Base-by-base conservation (phyloP, 1,140 invertebrate genomes). In the Drosophila simulans region DNA sequence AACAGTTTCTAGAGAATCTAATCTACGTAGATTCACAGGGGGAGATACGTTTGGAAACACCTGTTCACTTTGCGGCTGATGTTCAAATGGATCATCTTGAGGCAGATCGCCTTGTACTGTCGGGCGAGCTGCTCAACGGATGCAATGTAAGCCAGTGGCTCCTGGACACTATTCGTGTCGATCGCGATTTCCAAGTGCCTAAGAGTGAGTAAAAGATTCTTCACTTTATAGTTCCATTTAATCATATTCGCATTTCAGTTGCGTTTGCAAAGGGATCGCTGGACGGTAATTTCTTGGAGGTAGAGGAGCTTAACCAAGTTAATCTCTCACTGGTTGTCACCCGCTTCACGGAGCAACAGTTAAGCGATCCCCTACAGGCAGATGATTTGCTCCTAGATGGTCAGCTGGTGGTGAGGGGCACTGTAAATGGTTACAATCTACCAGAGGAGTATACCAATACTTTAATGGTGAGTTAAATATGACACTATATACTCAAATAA, bases 121-220 rank as follows among this genome's bases (percentile, higher is more conserved):
- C 25, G 3, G 73, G 66, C 0, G 72, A 70, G 20, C 72, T 60
- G 5, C 66, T 88, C 5, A 81, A 86, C 25, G 89, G 80, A 8
- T 88, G 80, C 72, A 71, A 71, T 15, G 31, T 92, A 0, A 77
- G 17, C 15, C 73, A 90, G 4, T 92, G 91, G 91, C 59, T 90
- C 5, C 52, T 27, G 0, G 84, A 92, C 15, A 88, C 86, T 0
- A 13, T 92, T 7, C 85, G 84, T 39, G 77, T 89, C 43, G 84
- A 90, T 75, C 68, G 54, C 7, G 40, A 81, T 11, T 69, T 76
- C 64, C 40, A 45, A 15, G 15, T 49, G 0, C 2, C 20, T 0
- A 45, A 68, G 1, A 3, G 85, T 89, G 40, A 46, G 65, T 27
- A 15, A 3, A 13, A 12, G 5, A 39, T 39, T 39, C 12, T 5